These are phyloP conservation scores for Cebus imitator DNA, from an alignment of 2,113 vertebrate species.

Conservation along the genomic window DNA sequence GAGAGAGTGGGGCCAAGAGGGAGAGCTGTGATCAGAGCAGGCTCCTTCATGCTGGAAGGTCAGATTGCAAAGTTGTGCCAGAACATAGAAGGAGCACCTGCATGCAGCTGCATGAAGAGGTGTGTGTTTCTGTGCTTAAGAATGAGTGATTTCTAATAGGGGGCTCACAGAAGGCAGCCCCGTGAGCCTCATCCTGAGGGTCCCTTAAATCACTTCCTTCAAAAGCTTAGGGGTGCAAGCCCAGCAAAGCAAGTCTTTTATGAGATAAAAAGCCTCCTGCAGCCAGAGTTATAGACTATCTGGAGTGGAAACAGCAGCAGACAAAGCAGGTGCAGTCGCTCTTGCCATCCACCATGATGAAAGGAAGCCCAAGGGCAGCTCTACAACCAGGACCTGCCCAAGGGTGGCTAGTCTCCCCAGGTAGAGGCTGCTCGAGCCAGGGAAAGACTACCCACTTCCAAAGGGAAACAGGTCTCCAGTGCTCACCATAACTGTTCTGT, in stretches of 20 bases:
- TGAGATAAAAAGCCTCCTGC: rapidly evolving
- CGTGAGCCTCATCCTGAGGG: too few relatives aligned
- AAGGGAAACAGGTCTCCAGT: not conserved
- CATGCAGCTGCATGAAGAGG: not conserved
- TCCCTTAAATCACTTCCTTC: not conserved
- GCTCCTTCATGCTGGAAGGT: not conserved
- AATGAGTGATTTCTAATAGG: not conserved
- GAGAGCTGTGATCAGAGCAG: not conserved
- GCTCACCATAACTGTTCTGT: not conserved
- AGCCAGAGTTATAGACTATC: not conserved
- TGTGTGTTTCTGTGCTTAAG: not conserved
- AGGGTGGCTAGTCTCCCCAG: not conserved
- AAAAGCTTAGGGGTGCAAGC: not conserved
- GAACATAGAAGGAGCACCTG: not conserved
- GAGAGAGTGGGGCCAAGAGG: not conserved
- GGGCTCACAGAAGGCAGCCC: too few relatives aligned
- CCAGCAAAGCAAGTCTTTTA: not conserved
- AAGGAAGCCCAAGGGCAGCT: not conserved
- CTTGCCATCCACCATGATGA: not conserved
- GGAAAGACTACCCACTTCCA: not conserved
- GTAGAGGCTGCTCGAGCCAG: not conserved
- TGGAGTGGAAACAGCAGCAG: not conserved
- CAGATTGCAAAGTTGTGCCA: not conserved
- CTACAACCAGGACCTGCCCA: not conserved
- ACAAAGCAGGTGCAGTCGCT: not conserved